Base-by-base conservation (phyloP, 2,797 vertebrate genomes). In the Pelochelys cantorii region DNA sequence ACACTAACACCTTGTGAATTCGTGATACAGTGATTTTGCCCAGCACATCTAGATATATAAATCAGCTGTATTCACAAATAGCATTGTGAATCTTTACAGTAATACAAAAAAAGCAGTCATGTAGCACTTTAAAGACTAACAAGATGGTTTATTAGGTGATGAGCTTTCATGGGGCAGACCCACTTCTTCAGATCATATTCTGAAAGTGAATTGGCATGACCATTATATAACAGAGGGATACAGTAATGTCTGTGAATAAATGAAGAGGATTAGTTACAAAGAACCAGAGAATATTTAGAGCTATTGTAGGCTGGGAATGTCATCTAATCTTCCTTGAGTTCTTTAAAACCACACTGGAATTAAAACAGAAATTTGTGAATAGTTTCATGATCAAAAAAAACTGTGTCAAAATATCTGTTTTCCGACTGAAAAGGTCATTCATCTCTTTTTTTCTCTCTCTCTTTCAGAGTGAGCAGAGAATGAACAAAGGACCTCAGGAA, bases 1-100 rank as follows among this genome's bases (percentile, higher is more conserved):
- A 86, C 37, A 83, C 11, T 57, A 81, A 93, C 15, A 79, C 13
- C 87, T 81, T 31, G n/a, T 79, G 52, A 81, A 74, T 93, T 88
- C 88, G 2, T 25, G 84, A 48, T 79, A 29, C 37, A 5, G 13
- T 7, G 4, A 48, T 52, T 94, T 94, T 81, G 56, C 4, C 84
- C 7, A n/a, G n/a, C 17, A 60, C 42, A 84, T 18, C 74, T 71
- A 57, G 31, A 68, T 90, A 79, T 89, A 78, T 60, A 86, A 86
- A 86, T 97, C 82, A 74, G 22, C 8, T 5, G n/a, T 5, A 55
- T 52, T 1, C 11, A 31, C 8, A 77, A 59, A 74, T 4, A 93
- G 25, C 10, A 56, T n/a, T 82, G 84, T 14, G 34, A 53, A 23
- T 92, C 95, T 95, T 56, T 71, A 31, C 48, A 42, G 42, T 42